These are phyloP conservation scores for Pocillopora verrucosa DNA, from an alignment of 64 coral and sea anemone genomes.

Conservation along the genomic window DNA sequence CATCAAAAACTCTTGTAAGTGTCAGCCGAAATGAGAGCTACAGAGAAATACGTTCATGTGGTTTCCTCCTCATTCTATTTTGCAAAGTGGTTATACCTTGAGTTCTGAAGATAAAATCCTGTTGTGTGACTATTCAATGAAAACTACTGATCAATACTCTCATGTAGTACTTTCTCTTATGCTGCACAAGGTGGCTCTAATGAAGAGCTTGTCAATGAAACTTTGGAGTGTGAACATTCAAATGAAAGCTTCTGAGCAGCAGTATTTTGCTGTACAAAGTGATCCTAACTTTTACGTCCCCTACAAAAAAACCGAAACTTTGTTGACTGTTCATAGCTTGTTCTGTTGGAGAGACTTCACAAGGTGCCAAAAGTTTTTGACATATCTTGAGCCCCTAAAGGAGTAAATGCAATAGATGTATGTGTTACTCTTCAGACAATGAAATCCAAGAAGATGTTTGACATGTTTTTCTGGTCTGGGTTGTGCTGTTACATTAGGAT, in stretches of 20 bases:
- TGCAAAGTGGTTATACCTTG: too few relatives aligned
- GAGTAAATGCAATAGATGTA: too few relatives aligned
- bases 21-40: too few relatives aligned
- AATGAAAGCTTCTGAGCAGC: not conserved
- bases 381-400: too few relatives aligned
- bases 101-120: not conserved
- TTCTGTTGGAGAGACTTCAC: too few relatives aligned
- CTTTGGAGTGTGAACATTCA: too few relatives aligned
- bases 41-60: too few relatives aligned
- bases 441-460: not conserved
- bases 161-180: too few relatives aligned
- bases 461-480: not conserved
- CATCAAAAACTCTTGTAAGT: too few relatives aligned
- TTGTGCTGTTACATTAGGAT: conserved; percentile 40
- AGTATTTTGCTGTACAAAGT: not conserved
- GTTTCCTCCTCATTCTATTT: too few relatives aligned
- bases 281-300: not conserved
- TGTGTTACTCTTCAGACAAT: not conserved
- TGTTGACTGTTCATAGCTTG: not conserved
- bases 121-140: not conserved
- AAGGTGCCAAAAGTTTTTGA: too few relatives aligned
- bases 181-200: too few relatives aligned
- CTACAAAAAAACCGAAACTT: not conserved
- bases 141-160: not conserved
- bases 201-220: not conserved